Percentiles rank a stretch among this genome's conserved stretches.
These are phyloP conservation scores for Hydropotes inermis DNA, from an alignment of 2,113 vertebrate species.

Conservation along the genomic window DNA sequence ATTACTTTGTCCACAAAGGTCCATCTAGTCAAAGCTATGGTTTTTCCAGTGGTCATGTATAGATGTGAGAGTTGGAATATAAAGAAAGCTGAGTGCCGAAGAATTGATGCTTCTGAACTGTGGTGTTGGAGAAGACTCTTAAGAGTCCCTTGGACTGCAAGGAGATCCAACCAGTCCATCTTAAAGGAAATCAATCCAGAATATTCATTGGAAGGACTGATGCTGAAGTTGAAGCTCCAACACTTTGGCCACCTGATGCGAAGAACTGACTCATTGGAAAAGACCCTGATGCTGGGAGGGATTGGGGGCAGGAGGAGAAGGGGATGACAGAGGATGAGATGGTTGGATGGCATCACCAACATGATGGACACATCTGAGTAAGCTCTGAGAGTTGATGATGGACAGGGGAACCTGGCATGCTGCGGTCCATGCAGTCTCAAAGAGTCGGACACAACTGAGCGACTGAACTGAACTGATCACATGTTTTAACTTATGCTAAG, in stretches of 20 bases:
- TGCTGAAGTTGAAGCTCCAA: not conserved
- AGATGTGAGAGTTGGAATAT: not conserved
- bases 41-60: not conserved
- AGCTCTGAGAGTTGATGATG: not conserved
- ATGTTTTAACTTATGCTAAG: not conserved
- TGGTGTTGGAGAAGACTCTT: not conserved
- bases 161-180: not conserved
- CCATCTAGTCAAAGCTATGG: not conserved
- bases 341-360: not conserved
- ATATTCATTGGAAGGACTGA: not conserved
- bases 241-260: not conserved
- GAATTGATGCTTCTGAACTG: not conserved
- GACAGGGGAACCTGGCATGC: not conserved
- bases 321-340: not conserved
- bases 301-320: not conserved
- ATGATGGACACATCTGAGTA: fast-evolving
- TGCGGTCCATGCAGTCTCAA: not conserved
- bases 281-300: not conserved
- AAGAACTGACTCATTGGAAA: not conserved
- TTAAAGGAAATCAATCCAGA: not conserved
- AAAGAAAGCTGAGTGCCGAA: not conserved
- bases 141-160: not conserved
- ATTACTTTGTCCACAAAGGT: not conserved
- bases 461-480: not conserved
- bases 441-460: fast-evolving